Evolutionary conservation across 1,140 invertebrate genomes (phyloP).

Genomic region (Aphelinus certus): DNA sequence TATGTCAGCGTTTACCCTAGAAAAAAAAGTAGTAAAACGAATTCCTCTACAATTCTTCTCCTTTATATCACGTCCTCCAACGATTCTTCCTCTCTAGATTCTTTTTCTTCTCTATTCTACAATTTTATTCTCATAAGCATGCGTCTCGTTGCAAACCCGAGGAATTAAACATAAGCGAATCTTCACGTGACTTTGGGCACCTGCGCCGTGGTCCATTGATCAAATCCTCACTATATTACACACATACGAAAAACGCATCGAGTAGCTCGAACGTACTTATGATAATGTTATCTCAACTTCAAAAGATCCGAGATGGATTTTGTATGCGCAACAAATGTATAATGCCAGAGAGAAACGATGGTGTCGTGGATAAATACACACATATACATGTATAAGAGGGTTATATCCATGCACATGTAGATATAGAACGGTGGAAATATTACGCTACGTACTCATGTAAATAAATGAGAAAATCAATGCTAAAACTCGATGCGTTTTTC

Average conservation of each 20-base stretch:
- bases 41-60: too few relatives aligned
- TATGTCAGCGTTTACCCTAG: too few relatives aligned
- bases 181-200: too few relatives aligned
- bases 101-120: too few relatives aligned
- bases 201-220: too few relatives aligned
- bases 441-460: not conserved
- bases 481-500: conserved; percentile 8
- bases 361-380: conserved; percentile 1
- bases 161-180: too few relatives aligned
- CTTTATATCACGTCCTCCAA: too few relatives aligned
- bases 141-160: too few relatives aligned
- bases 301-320: not conserved
- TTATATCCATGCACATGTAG: not conserved
- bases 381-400: not conserved
- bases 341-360: not conserved
- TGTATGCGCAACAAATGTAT: not conserved
- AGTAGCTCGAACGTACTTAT: not conserved
- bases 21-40: too few relatives aligned
- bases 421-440: not conserved
- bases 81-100: too few relatives aligned
- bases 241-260: conserved; percentile 15
- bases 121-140: too few relatives aligned
- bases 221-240: not conserved
- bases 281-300: not conserved
- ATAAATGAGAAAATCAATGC: not conserved